These are phyloP conservation scores for Sebastes taczanowskii DNA, from an alignment of 2,797 vertebrate genomes.

Conservation along the genomic window DNA sequence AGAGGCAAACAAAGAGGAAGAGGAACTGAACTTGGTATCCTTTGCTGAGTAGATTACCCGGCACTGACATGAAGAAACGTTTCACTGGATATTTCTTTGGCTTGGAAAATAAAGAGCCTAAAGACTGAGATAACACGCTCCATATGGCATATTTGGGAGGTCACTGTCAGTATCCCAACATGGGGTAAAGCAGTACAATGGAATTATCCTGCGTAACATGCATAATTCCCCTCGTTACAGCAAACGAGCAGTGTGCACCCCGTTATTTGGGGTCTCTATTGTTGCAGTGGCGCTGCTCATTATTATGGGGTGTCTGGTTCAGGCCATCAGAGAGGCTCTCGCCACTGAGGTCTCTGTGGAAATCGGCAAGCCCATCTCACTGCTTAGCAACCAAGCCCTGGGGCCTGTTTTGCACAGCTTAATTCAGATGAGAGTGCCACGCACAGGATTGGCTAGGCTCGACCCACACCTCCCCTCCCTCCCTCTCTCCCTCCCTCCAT, in stretches of 20 bases:
- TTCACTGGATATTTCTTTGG: constrained; percentile 44
- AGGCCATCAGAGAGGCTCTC: constrained; percentile 77
- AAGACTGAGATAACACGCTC: constrained; percentile 46
- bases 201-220: constrained; percentile 74
- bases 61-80: constrained; percentile 27
- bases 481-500: not conserved
- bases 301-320: constrained; percentile 83
- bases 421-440: constrained; percentile 84
- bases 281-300: constrained; percentile 75
- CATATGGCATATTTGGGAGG: constrained; percentile 67
- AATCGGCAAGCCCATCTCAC: constrained; percentile 80
- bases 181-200: constrained; percentile 61
- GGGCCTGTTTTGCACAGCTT: constrained; percentile 87
- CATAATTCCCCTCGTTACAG: constrained; percentile 71
- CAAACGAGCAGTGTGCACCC: constrained; percentile 56
- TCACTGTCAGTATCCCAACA: constrained; percentile 57
- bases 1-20: constrained; percentile 65
- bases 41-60: constrained; percentile 57
- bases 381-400: constrained; percentile 87
- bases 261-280: constrained; percentile 75
- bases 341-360: constrained; percentile 75
- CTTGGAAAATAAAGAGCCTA: constrained; percentile 25
- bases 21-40: constrained; percentile 65
- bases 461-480: constrained; percentile 15
- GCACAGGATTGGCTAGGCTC: constrained; percentile 79